A percentile compares a stretch with the other conserved stretches of the same genome.
Conservation (phyloP, 1,140 invertebrate genomes). For the Hermatobates lingyangjiaoensis region DNA sequence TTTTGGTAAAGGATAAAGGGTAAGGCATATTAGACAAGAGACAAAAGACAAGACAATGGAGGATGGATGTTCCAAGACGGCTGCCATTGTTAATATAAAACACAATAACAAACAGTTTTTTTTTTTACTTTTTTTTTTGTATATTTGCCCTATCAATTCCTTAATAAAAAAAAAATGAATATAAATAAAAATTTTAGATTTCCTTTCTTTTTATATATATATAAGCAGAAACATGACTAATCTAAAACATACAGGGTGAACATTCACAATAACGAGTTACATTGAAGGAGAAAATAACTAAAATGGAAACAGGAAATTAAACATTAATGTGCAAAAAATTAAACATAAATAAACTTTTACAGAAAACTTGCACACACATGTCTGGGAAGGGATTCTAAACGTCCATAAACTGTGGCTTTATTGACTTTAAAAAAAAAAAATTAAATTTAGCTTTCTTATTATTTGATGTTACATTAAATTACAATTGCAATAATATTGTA, state of each 20-base stretch:
- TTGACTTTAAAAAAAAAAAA: background rate
- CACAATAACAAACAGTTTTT: too few species aligned
- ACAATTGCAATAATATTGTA: too few species aligned
- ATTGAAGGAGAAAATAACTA: conserved; percentile 31
- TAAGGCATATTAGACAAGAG: conserved; percentile 16
- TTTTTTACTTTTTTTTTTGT: too few species aligned
- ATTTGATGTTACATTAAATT: too few species aligned
- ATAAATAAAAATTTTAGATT: too few species aligned
- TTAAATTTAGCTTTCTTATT: background rate
- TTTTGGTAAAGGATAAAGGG: conserved; percentile 29
- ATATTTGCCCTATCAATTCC: too few species aligned
- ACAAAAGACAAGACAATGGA: conserved; percentile 26
- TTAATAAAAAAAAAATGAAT: too few species aligned
- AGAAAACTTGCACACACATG: conserved; percentile 17
- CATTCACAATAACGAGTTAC: conserved; percentile 28
- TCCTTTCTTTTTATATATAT: too few species aligned
- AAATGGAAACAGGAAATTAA: conserved; percentile 18
- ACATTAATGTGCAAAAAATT: conserved; percentile 14
- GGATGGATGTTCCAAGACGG: conserved; percentile 14
- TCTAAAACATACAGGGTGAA: conserved; percentile 17
- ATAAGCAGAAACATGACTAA: conserved; percentile 14
- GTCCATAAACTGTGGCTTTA: conserved; percentile 6
- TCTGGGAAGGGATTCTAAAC: conserved; percentile 3
- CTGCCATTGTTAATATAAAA: conserved; percentile 21
- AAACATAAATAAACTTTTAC: conserved; percentile 11